Conservation (phyloP, 1,140 invertebrate genomes). For the Drosophila equinoxialis region DNA sequence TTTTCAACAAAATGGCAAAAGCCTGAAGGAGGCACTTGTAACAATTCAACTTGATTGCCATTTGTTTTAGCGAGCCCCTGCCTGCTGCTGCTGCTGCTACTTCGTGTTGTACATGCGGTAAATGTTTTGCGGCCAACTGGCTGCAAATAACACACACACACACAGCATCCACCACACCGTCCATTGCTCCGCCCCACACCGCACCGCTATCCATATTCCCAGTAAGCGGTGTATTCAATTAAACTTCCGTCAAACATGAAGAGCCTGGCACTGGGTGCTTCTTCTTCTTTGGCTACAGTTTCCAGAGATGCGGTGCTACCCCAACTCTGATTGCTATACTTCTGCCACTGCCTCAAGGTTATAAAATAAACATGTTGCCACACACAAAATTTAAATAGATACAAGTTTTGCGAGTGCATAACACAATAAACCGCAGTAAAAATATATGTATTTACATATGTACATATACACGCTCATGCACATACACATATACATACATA, state of each 20-base stretch:
- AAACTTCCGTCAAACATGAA: constrained; percentile 80
- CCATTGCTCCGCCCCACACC: background rate
- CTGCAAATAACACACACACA: constrained; percentile 46
- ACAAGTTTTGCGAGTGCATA: constrained; percentile 78
- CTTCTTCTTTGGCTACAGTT: constrained; percentile 8
- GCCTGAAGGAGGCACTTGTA: constrained; percentile 25
- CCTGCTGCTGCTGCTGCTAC: background rate
- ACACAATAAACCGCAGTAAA: constrained; percentile 78
- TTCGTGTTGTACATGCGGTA: constrained; percentile 52
- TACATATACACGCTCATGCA: background rate
- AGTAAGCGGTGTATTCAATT: constrained; percentile 80
- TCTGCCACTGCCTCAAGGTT: constrained; percentile 65
- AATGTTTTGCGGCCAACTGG: constrained; percentile 76
- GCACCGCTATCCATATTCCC: constrained; percentile 9
- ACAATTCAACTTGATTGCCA: constrained; percentile 79
- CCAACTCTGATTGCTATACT: background rate
- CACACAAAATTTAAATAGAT: constrained; percentile 82
- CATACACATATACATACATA: background rate
- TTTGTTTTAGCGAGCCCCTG: constrained; percentile 67
- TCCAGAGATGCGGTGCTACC: background rate
- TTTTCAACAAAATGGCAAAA: constrained; percentile 57
- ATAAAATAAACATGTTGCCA: constrained; percentile 83
- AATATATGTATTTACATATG: constrained; percentile 4
- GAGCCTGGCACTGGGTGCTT: constrained; percentile 35
- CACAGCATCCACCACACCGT: constrained; percentile 11